Evolutionary conservation across 2,888 invertebrate species (phyloP), one percentile per base, ranked within the genome.

Genomic region (Tryphoninae sp.): DNA sequence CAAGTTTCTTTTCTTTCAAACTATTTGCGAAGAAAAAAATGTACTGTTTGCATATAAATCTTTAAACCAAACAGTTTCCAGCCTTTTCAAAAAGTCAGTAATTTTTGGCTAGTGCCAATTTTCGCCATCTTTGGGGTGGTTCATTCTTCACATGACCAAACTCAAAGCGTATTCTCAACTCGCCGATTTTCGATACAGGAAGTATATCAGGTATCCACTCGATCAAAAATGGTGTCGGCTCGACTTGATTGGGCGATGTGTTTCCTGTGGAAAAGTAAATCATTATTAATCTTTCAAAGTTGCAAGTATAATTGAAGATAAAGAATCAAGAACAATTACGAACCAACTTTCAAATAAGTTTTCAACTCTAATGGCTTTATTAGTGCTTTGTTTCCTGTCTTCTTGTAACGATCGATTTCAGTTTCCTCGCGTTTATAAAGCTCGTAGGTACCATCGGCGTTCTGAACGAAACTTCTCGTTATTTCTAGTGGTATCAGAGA

Each of bases 131-230:
- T 59, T 89, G 89, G 4, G 86, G 86, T 8, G 90, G 91, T 33
- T 94, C 94, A 87, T 94, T 94, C 87, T 93, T 93, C 88, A 93
- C 94, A 88, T 94, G 95, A 59, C 95, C 96, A 89, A 95, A 95
- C 89, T 95, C 95, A 89, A 96, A 96, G 84, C 94, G 94, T 74
- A 97, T 93, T 82, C 95, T 93, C 78, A 97, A 92, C 88, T 96
- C 95, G 7, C 96, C 96, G 83, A 96, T 94, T 86, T 94, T 94
- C 49, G 95, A 95, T 83, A 94, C 92, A 6, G 95, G 95, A 71
- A 95, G 92, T 74, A 96, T 94, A 88, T 95, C 95, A 0, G 96
- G 96, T 79, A 95, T 95, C 96, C 96, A 97, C 89, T 96, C 95
- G 59, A 97, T 94, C 40, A 95, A 92, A 88, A 96, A 95, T 19